phyloP scores from a whole-genome alignment of 2,797 vertebrate genomes.

The Semotilus atromaculatus region DNA sequence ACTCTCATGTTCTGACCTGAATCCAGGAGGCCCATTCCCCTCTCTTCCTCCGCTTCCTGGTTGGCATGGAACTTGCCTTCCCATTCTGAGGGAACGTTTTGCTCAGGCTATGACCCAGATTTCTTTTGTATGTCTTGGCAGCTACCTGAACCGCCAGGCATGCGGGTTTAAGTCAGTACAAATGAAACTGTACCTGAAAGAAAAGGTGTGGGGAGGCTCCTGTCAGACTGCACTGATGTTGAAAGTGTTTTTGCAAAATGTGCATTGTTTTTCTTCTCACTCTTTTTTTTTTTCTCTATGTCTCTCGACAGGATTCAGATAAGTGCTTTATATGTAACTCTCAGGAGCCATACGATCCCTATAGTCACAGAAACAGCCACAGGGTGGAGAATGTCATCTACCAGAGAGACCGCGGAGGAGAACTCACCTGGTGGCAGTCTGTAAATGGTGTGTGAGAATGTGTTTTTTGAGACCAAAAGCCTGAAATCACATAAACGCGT shows the following conservation, averaged over 20 bases:
- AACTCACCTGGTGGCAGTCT: slow-evolving; percentile 88
- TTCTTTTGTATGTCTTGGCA: slow-evolving; percentile 33
- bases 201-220: not conserved
- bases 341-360: slow-evolving; percentile 61
- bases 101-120: slow-evolving; percentile 16
- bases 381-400: slow-evolving; percentile 86
- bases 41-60: slow-evolving; percentile 31
- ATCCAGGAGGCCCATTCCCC: slow-evolving; percentile 11
- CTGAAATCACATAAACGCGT: not conserved
- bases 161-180: not conserved
- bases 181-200: slow-evolving; percentile 1
- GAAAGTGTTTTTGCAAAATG: not conserved
- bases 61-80: slow-evolving; percentile 12
- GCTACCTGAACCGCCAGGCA: not conserved
- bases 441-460: slow-evolving; percentile 79
- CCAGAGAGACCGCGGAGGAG: slow-evolving; percentile 68
- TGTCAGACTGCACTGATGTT: not conserved
- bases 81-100: slow-evolving; percentile 37
- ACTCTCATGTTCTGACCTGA: slow-evolving; percentile 58
- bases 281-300: not conserved
- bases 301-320: slow-evolving; percentile 76
- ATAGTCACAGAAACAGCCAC: slow-evolving; percentile 77
- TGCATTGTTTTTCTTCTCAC: not conserved
- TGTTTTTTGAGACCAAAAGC: not conserved
- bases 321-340: slow-evolving; percentile 90